Base-by-base conservation (phyloP, 1,140 invertebrate genomes). In the Cydia fagiglandana region DNA sequence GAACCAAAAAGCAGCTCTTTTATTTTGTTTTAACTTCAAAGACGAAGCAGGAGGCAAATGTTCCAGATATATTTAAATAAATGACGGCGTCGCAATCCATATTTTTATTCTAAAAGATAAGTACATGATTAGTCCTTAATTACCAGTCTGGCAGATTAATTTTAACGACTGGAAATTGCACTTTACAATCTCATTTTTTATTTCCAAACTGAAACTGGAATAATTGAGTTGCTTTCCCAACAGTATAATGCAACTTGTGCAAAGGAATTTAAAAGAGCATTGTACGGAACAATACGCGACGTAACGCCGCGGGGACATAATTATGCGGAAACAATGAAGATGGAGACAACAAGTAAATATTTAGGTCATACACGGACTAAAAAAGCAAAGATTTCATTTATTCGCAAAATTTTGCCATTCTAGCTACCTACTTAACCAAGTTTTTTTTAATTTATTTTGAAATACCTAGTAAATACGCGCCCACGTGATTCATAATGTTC, bases 211-310 rank as follows among this genome's bases (percentile, higher is more conserved):
- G 45, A 12, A 53, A 53, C n/a, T n/a, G 50, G 15, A 7, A 53
- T 17, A 88, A 88, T 86, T 84, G 85, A 84, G 88, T 90, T 90
- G 88, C 83, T 88, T 90, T 90, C 89, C 88, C 88, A 89, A 88
- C 86, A 89, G 83, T 86, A 83, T 85, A 90, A 89, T 83, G 84
- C 83, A 86, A 86, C 90, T 87, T 89, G 86, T 85, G 83, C 86
- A 80, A 86, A 89, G 87, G 88, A 92, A 89, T 92, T 81, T 90
- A 83, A 87, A 89, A 41, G 38, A 10, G 38, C 38, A 41, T 41
- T 41, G 7, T 41, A 41, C 38, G 38, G 1, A 15, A 47, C 45
- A 47, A 15, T 88, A 83, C 82, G 80, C 80, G 81, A 78, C 80
- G 81, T 76, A 79, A 79, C 85, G 82, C 89, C 88, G 88, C 80